Conservation (phyloP, 2,888 invertebrate genomes). For the Papilio demoleus region DNA sequence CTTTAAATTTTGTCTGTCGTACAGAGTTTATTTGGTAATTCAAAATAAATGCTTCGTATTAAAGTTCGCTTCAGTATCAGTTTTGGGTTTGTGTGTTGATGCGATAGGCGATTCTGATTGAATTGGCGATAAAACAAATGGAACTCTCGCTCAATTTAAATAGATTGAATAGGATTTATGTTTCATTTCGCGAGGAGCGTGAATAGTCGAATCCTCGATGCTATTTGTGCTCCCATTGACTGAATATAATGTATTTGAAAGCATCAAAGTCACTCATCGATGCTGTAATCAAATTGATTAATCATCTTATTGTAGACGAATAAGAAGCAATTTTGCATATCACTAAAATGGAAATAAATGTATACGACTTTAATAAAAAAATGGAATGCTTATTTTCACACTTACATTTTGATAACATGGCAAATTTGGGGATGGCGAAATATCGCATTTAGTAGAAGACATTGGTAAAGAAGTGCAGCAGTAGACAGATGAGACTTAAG, state of each 20-base stretch:
- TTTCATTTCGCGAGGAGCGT: constrained; percentile 72
- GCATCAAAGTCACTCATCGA: constrained; percentile 53
- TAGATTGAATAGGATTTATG: constrained; percentile 80
- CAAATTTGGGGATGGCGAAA: too few relatives aligned
- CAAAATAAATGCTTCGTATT: too few relatives aligned
- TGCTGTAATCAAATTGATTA: constrained; percentile 55
- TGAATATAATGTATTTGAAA: constrained; percentile 46
- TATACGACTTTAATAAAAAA: not conserved
- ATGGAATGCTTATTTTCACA: not conserved
- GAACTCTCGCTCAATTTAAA: constrained; percentile 78
- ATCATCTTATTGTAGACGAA: not conserved
- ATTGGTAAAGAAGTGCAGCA: too few relatives aligned
- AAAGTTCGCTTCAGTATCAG: not conserved
- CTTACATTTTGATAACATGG: not conserved
- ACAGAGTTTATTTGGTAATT: too few relatives aligned
- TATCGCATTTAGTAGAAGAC: too few relatives aligned
- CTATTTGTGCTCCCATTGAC: constrained; percentile 35
- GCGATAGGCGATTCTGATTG: constrained; percentile 73
- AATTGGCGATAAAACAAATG: constrained; percentile 78
- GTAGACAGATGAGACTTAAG: too few relatives aligned
- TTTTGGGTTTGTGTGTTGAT: too few relatives aligned
- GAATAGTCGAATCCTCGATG: constrained; percentile 52
- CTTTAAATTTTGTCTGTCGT: too few relatives aligned
- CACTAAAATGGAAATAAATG: too few relatives aligned
- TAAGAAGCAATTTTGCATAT: too few relatives aligned